Percentiles rank a stretch among this genome's conserved stretches.
Conservation (phyloP, 2,888 invertebrate species). For the Drosophila diplacantha region DNA sequence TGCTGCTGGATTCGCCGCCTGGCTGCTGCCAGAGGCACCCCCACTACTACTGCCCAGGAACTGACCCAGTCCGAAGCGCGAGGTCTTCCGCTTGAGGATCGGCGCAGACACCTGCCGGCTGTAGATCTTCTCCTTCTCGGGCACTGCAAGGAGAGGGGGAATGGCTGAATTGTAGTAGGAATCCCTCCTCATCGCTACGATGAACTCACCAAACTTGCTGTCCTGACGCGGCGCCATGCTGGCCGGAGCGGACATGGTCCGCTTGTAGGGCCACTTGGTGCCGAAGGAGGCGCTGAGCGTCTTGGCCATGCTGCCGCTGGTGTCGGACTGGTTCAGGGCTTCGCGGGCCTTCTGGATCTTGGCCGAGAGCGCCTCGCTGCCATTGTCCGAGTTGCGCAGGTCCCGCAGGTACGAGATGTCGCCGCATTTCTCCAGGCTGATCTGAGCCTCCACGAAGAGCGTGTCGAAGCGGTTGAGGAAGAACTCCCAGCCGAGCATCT, state of each 20-base stretch:
- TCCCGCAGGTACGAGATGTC: slow-evolving; percentile 92
- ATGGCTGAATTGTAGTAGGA: neutral
- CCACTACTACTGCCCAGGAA: slow-evolving; percentile 80
- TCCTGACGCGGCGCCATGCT: slow-evolving; percentile 87
- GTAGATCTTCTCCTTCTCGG: slow-evolving; percentile 91
- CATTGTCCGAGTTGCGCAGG: slow-evolving; percentile 91
- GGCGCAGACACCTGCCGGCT: slow-evolving; percentile 96
- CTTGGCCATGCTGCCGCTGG: slow-evolving; percentile 81
- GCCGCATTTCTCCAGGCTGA: slow-evolving; percentile 89
- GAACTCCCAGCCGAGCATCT: slow-evolving; percentile 97
- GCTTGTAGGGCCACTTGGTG: slow-evolving; percentile 95
- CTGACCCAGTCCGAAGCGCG: slow-evolving; percentile 93
- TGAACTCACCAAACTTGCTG: slow-evolving; percentile 81
- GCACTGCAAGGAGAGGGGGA: slow-evolving; percentile 46
- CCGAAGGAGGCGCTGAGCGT: slow-evolving; percentile 92
- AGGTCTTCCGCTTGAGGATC: slow-evolving; percentile 94
- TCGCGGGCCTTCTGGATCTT: slow-evolving; percentile 94
- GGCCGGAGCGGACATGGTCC: slow-evolving; percentile 95
- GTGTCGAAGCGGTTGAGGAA: slow-evolving; percentile 97
- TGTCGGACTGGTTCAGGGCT: slow-evolving; percentile 87
- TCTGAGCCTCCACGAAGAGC: slow-evolving; percentile 96
- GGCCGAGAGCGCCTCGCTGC: slow-evolving; percentile 89
- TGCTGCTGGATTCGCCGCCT: slow-evolving; percentile 69
- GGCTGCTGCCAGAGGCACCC: slow-evolving; percentile 77
- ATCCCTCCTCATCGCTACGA: too few relatives aligned